Conservation (phyloP, 1,140 invertebrate species). For the Zeugodacus cucurbitae region DNA sequence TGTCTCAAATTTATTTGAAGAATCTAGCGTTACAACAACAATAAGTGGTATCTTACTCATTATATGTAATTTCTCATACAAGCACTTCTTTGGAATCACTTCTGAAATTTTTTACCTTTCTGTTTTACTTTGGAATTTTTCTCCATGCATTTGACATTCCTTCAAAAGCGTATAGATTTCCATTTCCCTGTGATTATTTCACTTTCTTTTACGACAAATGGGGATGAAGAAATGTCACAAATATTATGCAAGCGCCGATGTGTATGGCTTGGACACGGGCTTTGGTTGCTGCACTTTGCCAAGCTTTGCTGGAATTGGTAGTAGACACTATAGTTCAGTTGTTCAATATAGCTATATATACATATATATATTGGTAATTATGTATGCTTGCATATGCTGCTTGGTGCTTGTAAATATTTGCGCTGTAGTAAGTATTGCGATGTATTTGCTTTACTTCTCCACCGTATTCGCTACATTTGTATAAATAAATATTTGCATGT, state of each 20-base stretch:
- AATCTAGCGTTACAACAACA: too few species aligned
- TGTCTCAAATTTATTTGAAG: too few species aligned
- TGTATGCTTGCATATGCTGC: neutral
- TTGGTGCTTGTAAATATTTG: conserved; percentile 1
- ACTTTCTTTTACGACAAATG: neutral
- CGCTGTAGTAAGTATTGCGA: neutral
- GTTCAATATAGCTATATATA: too few species aligned
- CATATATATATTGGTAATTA: too few species aligned
- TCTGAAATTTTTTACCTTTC: too few species aligned
- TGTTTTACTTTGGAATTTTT: too few species aligned
- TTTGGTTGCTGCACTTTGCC: neutral
- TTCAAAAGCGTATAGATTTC: too few species aligned
- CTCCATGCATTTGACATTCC: too few species aligned
- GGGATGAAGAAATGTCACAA: conserved; percentile 18
- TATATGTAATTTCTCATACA: too few species aligned
- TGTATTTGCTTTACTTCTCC: neutral
- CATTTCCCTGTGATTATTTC: conserved; percentile 37
- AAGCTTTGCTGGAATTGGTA: neutral
- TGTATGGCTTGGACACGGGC: neutral
- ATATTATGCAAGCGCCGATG: neutral
- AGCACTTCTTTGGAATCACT: too few species aligned
- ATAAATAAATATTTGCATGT: neutral
- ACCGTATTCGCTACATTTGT: neutral
- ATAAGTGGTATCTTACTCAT: too few species aligned
- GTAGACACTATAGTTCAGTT: neutral